A percentile compares a stretch with the other conserved stretches of the same genome.
Conservation (phyloP, 2,797 vertebrate species). For the Bradypus variegatus region DNA sequence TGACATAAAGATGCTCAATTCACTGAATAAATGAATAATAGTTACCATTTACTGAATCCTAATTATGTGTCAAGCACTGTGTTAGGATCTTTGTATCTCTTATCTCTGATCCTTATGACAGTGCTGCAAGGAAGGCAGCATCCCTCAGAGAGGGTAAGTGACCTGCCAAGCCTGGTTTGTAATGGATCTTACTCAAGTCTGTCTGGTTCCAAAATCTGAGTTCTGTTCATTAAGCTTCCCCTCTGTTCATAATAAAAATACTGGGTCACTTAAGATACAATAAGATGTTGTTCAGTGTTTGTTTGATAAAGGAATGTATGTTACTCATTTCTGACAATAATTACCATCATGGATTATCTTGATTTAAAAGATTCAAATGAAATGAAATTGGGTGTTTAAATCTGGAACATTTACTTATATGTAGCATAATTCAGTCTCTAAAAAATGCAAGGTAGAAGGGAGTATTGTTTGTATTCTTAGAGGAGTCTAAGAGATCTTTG, state of each 20-base stretch:
- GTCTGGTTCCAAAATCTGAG: background rate
- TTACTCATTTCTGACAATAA: background rate
- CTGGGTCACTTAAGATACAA: background rate
- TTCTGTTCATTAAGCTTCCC: background rate
- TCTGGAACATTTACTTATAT: background rate
- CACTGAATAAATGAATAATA: no score
- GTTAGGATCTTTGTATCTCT: no score
- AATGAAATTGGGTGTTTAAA: constrained; percentile 36
- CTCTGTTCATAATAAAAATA: background rate
- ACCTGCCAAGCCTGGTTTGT: no score
- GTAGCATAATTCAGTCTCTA: background rate
- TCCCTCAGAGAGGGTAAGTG: no score
- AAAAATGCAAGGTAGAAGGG: background rate
- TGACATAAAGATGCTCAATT: no score
- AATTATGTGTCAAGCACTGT: no score
- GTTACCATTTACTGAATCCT: no score
- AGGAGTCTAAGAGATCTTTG: background rate
- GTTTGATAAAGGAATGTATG: background rate
- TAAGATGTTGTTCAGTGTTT: background rate
- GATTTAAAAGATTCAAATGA: constrained; percentile 33
- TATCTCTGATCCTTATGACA: no score
- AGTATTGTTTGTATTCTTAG: constrained; percentile 14
- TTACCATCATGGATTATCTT: constrained; percentile 28
- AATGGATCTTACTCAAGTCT: background rate
- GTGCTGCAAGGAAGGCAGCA: no score